These are phyloP conservation scores for Turdus rufiventris DNA, from an alignment of 2,113 vertebrate genomes.

Conservation along the genomic window DNA sequence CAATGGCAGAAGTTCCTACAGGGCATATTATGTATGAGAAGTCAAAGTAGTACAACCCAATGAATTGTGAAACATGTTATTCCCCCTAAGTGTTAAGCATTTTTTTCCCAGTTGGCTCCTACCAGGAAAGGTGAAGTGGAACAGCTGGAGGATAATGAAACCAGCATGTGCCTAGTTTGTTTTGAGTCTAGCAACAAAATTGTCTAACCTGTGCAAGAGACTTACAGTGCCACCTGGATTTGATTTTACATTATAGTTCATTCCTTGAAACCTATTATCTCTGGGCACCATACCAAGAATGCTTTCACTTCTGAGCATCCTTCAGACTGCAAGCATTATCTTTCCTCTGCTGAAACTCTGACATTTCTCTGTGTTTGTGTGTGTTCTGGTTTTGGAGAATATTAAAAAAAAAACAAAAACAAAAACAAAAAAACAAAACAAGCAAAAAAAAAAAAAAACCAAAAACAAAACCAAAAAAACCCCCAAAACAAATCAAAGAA, in stretches of 20 bases:
- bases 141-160: constrained; percentile 67
- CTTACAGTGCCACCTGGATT: constrained; percentile 55
- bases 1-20: constrained; percentile 8
- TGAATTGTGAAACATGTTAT: constrained; percentile 50
- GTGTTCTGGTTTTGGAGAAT: background rate
- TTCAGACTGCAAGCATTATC: constrained; percentile 22
- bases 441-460: background rate
- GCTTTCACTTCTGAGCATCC: constrained; percentile 21
- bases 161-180: constrained; percentile 63
- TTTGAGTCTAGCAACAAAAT: constrained; percentile 61
- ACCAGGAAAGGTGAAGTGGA: constrained; percentile 67
- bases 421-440: too few species aligned
- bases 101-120: constrained; percentile 44
- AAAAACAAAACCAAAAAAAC: background rate
- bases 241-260: constrained; percentile 57
- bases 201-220: constrained; percentile 52
- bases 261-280: constrained; percentile 66
- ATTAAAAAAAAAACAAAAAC: background rate
- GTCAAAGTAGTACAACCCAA: constrained; percentile 17
- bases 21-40: constrained; percentile 23
- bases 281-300: constrained; percentile 58
- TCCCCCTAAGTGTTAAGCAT: constrained; percentile 50
- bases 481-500: background rate
- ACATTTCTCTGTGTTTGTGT: background rate
- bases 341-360: background rate